Evolutionary conservation across 2,797 vertebrate species (phyloP).

Genomic region (Eidolon dupreanum): DNA sequence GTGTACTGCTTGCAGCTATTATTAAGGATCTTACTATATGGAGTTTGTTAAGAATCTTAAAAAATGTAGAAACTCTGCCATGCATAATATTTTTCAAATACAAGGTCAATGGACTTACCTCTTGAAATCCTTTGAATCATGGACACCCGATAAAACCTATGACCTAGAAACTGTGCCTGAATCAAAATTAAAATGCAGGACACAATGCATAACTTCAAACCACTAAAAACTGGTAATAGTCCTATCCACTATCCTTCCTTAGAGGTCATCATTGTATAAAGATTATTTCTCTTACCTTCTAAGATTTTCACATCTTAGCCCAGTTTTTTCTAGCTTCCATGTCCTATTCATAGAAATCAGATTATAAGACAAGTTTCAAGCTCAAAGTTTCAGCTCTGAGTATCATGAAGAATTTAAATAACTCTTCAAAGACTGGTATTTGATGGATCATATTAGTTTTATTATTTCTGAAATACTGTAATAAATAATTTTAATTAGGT

Average conservation of each 20-base stretch:
- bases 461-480: not conserved
- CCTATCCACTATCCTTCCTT: not conserved
- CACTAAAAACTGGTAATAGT: not conserved
- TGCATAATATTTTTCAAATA: not conserved
- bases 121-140: not conserved
- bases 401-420: slow-evolving; percentile 12
- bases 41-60: not conserved
- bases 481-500: not conserved
- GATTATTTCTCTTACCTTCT: not conserved
- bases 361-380: not conserved
- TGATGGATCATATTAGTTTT: not conserved
- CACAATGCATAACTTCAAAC: not conserved
- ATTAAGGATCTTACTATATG: not conserved
- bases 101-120: not conserved
- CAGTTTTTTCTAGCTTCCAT: not conserved
- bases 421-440: not conserved
- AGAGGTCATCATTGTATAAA: not conserved
- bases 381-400: not conserved
- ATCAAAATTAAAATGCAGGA: slow-evolving; percentile 23
- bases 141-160: not conserved
- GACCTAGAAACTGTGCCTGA: not conserved
- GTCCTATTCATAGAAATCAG: not conserved
- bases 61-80: not conserved
- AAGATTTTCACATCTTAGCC: not conserved
- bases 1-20: not conserved